These are phyloP conservation scores for Metalampra italica DNA, from an alignment of 2,888 invertebrate species.

Conservation along the genomic window DNA sequence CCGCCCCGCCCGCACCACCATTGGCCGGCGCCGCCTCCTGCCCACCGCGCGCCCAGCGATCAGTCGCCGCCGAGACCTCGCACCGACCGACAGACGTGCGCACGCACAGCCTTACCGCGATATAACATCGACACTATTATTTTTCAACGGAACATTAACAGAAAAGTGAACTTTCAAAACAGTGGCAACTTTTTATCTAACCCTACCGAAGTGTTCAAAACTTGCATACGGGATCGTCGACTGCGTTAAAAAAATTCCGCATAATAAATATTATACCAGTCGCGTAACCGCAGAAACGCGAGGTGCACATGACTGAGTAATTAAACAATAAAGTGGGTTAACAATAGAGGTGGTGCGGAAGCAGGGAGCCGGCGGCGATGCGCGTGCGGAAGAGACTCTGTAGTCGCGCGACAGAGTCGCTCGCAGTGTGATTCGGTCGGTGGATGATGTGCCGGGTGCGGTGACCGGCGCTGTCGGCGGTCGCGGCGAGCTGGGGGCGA, in stretches of 20 bases:
- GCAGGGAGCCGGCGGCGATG: constrained; percentile 22
- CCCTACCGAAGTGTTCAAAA: background rate
- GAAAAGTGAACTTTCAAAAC: background rate
- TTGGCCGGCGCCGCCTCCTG: constrained; percentile 40
- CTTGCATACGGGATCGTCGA: background rate
- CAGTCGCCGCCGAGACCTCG: constrained; percentile 46
- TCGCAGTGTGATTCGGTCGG: constrained; percentile 6
- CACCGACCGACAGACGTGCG: constrained; percentile 26
- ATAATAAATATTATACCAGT: background rate
- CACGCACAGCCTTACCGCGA: constrained; percentile 16
- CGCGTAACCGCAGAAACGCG: background rate
- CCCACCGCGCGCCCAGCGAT: constrained; percentile 38
- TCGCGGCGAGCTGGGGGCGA: constrained; percentile 27
- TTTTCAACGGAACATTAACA: background rate
- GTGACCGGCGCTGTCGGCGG: constrained; percentile 23
- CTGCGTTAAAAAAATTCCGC: background rate
- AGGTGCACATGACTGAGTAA: constrained; percentile 7
- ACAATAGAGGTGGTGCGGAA: constrained; percentile 9
- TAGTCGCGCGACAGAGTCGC: constrained; percentile 2
- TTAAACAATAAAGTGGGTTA: constrained; percentile 12
- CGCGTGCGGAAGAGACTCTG: constrained; percentile 23
- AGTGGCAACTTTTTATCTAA: background rate
- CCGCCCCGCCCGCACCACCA: constrained; percentile 25
- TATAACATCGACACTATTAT: background rate
- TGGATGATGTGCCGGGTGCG: constrained; percentile 20